These are phyloP conservation scores for Sceloporus undulatus DNA, from an alignment of 2,113 vertebrate genomes.

Conservation along the genomic window DNA sequence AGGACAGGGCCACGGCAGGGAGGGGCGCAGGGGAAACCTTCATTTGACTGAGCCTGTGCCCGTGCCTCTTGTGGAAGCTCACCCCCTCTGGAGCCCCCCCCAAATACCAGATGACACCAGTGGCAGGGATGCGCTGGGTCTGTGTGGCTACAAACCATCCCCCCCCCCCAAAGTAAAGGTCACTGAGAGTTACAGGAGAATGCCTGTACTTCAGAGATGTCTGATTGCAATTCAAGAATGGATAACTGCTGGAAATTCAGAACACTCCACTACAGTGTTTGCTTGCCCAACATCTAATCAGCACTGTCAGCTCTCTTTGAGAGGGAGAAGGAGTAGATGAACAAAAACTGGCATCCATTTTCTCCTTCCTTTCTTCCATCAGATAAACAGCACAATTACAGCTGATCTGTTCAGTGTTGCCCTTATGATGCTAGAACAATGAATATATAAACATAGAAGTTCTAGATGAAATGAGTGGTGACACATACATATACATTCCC, in stretches of 20 bases:
- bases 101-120: too few species aligned
- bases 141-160: too few species aligned
- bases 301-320: not conserved
- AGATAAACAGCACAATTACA: not conserved
- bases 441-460: not conserved
- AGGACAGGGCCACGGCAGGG: too few species aligned
- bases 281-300: not conserved
- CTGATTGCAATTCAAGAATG: not conserved
- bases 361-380: not conserved
- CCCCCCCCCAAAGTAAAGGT: not conserved
- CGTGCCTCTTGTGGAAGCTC: too few species aligned
- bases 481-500: not conserved
- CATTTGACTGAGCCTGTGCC: too few species aligned
- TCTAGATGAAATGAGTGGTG: not conserved
- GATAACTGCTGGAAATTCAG: too few species aligned
- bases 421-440: not conserved
- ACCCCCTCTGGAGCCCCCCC: too few species aligned
- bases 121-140: too few species aligned
- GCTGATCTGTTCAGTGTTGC: constrained; percentile 1
- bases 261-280: not conserved
- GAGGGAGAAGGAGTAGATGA: not conserved
- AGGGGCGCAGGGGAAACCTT: too few species aligned
- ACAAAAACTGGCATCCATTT: not conserved
- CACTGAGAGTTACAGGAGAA: not conserved
- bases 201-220: not conserved